These are phyloP conservation scores for Mythimna vitellina DNA, from an alignment of 2,888 invertebrate genomes.

Conservation along the genomic window DNA sequence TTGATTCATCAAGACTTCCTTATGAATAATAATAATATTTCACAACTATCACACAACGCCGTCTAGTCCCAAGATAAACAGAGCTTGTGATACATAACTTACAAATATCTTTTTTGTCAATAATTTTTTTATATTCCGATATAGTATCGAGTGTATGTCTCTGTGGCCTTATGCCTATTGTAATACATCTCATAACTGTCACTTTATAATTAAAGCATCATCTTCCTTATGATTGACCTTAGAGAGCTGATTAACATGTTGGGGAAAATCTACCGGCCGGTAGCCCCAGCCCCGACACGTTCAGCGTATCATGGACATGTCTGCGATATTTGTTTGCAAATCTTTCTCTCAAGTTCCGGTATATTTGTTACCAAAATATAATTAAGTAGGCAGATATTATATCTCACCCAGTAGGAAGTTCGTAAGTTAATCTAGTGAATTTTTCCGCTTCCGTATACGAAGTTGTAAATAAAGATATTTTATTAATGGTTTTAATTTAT, in stretches of 20 bases:
- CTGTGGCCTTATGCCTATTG: not conserved
- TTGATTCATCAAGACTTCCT: not conserved
- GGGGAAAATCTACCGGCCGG: conserved; percentile 25
- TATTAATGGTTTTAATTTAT: not conserved
- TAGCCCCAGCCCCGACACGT: conserved; percentile 9
- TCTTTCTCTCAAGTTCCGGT: not conserved
- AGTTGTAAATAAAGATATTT: not conserved
- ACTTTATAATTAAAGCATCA: conserved; percentile 2
- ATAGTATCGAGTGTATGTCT: not conserved
- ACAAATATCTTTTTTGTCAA: no score
- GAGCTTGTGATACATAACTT: no score
- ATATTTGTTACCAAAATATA: not conserved
- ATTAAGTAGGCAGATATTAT: not conserved
- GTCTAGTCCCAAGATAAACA: no score
- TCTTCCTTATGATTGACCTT: conserved; percentile 35
- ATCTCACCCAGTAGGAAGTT: conserved; percentile 20
- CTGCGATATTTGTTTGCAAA: not conserved
- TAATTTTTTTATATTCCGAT: not conserved
- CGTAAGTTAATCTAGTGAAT: conserved; percentile 7
- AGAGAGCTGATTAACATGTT: conserved; percentile 17
- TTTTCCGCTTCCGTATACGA: conserved; percentile 20
- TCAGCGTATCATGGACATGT: conserved; percentile 1
- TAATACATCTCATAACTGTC: not conserved
- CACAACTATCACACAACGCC: no score
- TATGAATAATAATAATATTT: no score